These are phyloP conservation scores for Crioceris asparagi DNA, from an alignment of 2,888 invertebrate species.

Conservation along the genomic window DNA sequence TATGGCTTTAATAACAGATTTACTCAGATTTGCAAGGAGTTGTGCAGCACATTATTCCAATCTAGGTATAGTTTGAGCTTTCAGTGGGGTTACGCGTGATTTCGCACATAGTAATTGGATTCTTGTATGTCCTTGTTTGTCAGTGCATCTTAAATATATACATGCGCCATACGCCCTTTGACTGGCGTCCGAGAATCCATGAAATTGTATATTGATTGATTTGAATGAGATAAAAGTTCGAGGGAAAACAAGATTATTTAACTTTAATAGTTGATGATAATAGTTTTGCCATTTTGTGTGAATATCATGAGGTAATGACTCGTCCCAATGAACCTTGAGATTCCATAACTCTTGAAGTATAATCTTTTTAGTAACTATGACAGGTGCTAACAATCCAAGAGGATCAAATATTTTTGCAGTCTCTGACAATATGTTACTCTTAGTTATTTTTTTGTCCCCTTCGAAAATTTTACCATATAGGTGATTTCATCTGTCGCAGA, in stretches of 20 bases:
- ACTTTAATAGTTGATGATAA: background rate
- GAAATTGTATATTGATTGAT: background rate
- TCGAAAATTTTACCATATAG: background rate
- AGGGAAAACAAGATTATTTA: background rate
- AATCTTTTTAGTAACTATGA: background rate
- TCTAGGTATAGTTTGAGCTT: background rate
- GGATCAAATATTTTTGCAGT: constrained; percentile 1
- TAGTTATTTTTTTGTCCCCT: background rate
- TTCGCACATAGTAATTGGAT: background rate
- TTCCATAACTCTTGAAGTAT: background rate
- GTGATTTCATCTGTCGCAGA: background rate
- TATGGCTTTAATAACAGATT: background rate
- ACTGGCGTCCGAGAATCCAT: constrained; percentile 1
- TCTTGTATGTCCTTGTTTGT: background rate
- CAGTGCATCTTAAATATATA: background rate
- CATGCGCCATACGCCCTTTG: background rate
- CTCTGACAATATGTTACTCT: background rate
- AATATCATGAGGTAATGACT: background rate
- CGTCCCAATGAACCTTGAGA: background rate
- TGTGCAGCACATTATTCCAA: background rate
- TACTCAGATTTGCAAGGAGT: background rate
- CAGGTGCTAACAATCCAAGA: background rate
- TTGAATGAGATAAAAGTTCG: background rate
- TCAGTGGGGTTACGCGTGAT: background rate
- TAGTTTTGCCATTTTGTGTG: background rate